Evolutionary conservation across 23 tunicate genomes (phyloP).

Genomic region (Botrylloides violaceus): DNA sequence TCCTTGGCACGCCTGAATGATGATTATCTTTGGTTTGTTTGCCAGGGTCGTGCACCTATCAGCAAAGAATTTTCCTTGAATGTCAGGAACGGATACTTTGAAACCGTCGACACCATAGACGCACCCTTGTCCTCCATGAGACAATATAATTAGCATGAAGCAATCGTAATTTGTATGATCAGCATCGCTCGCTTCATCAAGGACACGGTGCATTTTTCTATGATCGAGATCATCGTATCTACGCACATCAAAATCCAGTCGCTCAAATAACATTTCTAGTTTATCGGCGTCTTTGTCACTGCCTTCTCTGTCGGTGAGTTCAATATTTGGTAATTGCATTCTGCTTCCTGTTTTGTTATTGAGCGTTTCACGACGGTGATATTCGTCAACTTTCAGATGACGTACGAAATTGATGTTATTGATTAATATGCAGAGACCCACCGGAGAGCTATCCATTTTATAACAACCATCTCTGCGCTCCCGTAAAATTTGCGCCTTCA

Average conservation of each 20-base stretch:
- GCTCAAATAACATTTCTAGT: conserved; percentile 23
- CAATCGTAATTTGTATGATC: conserved; percentile 50
- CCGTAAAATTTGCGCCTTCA: not conserved
- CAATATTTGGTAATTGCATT: not conserved
- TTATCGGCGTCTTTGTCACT: conserved; percentile 19
- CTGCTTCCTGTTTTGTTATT: not conserved
- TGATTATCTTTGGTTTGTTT: conserved; percentile 68
- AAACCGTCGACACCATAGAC: conserved; percentile 70
- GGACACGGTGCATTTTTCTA: conserved; percentile 9
- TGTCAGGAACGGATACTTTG: conserved; percentile 16
- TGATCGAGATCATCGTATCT: conserved; percentile 37
- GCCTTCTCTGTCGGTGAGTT: conserved; percentile 14
- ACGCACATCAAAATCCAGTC: conserved; percentile 38
- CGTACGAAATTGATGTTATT: conserved; percentile 35
- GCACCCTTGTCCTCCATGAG: conserved; percentile 63
- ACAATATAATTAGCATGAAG: conserved; percentile 36
- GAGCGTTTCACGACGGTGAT: conserved; percentile 1
- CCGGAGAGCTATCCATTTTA: conserved; percentile 33
- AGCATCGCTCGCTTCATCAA: conserved; percentile 4
- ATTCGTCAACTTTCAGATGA: not conserved
- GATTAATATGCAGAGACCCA: conserved; percentile 54
- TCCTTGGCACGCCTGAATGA: conserved; percentile 87
- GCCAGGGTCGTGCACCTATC: conserved; percentile 31
- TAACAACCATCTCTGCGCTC: conserved; percentile 17
- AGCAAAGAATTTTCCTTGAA: conserved; percentile 35